Base-by-base conservation (phyloP, 2,888 invertebrate species). In the Epirrhoe tristata region DNA sequence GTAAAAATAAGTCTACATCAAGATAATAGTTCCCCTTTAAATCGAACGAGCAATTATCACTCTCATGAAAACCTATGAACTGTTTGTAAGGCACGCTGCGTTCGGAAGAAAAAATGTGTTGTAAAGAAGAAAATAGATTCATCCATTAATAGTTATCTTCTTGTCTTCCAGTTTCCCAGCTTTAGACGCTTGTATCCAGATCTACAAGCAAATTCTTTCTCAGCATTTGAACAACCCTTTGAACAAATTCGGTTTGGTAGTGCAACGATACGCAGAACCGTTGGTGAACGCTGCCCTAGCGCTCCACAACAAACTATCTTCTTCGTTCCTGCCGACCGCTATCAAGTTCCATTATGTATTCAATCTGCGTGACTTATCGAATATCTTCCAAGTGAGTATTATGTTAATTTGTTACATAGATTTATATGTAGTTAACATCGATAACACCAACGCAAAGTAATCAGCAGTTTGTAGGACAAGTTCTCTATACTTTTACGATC, bases 291-390 rank as follows among this genome's bases (percentile, higher is more conserved):
- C 96, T 0, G 98, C 98, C 0, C 92, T 98, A 6, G 89, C 93
- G 1, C 91, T 98, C 31, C 99, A 99, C 85, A 93, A 93, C 52
- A 97, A 96, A 85, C 95, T 98, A 7, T 90, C 96, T 0, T 84
- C 95, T 1, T 95, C 95, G 0, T 99, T 99, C 90, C 92, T 99
- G 71, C 99, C 99, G 0, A 99, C 99, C 0, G 98, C 98, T 24
- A 94, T 98, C 74, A 99, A 98, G 90, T 99, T 99, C 86, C 99
- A 99, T 86, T 99, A 99, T 81, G 95, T 97, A 67, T 99, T 98
- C 89, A 99, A 98, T 86, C 91, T 99, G 61, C 94, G 99, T 66
- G 99, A 99, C 87, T 93, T 99, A 63, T 97, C 98, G 0, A 99
- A 98, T 83, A 97, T 99, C 73, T 99, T 98, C 87, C 98, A 98